Evolutionary conservation across 2,888 invertebrate genomes (phyloP), one percentile per base, ranked within the genome.

Genomic region (Eupithecia abbreviata): DNA sequence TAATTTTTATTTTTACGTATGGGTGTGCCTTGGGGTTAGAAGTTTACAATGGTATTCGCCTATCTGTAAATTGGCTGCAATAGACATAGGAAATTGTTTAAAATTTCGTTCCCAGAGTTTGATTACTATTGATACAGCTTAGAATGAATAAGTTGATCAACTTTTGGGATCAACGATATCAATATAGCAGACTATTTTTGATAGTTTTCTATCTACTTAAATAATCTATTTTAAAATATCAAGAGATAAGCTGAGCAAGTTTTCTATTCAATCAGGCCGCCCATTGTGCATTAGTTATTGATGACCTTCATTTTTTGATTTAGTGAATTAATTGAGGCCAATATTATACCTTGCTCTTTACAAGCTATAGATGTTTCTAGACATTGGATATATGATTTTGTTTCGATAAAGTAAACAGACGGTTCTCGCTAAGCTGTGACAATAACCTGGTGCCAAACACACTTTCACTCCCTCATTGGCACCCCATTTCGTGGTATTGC

Each of bases 51-150:
- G 86, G 86, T 88, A 85, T 90, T 90, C 90, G 89, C 89, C 89
- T 89, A 88, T 85, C 86, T 85, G 83, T 87, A 89, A 92, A 93
- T 92, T 92, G 90, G 89, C 87, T 89, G 84, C 88, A 87, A 90
- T 87, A 88, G 89, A 91, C 90, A 91, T 91, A 83, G 90, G 89
- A 88, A 92, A 92, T 90, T 89, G 90, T 93, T 92, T 89, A 91
- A 91, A 92, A 84, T 90, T 87, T 83, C 85, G 90, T 93, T 93
- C 91, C 92, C 92, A 92, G 73, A 72, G 78, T 71, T 75, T 77
- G 77, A 79, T 79, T 78, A 80, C 81, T 78, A 78, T 78, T 77
- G 68, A 3, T 55, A 76, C 73, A 76, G 79, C 77, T 67, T 66
- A 76, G 15, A 55, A 9, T 47, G 55, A 42, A 49, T 43, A 7